phyloP scores from a whole-genome alignment of 2,797 vertebrate species.

The Melanotaenia nigrans region DNA sequence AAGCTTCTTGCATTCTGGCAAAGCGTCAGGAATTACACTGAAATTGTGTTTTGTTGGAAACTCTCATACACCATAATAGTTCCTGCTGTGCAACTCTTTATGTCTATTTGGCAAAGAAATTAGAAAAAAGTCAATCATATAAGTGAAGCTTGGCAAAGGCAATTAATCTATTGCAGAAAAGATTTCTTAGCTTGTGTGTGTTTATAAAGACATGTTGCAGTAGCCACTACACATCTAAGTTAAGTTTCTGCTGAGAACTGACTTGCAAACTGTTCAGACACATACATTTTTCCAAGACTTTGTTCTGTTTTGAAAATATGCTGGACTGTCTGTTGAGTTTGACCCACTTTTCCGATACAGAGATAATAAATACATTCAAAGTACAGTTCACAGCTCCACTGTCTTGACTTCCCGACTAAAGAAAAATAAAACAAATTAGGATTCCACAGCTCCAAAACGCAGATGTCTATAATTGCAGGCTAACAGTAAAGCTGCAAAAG shows the following conservation, averaged over 20 bases:
- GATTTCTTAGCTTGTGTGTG: constrained; percentile 17
- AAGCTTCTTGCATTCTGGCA: constrained; percentile 34
- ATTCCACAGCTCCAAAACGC: constrained; percentile 16
- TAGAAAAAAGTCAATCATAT: background rate
- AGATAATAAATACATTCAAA: constrained; percentile 61
- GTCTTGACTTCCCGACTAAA: constrained; percentile 33
- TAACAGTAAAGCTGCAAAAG: background rate
- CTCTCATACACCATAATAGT: constrained; percentile 3
- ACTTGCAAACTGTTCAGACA: constrained; percentile 17
- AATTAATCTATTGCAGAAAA: constrained; percentile 1
- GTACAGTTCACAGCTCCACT: constrained; percentile 34
- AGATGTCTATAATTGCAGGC: constrained; percentile 54
- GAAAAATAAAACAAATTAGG: constrained; percentile 38
- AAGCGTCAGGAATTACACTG: constrained; percentile 22
- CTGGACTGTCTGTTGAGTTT: constrained; percentile 43
- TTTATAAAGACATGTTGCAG: constrained; percentile 26
- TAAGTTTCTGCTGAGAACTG: constrained; percentile 31
- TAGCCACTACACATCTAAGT: constrained; percentile 17
- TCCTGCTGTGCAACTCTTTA: background rate
- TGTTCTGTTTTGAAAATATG: constrained; percentile 56
- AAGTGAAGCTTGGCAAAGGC: constrained; percentile 16
- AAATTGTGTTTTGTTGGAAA: constrained; percentile 26
- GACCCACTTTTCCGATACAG: constrained; percentile 64
- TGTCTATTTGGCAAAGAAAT: background rate
- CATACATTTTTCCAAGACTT: constrained; percentile 32